A percentile compares a stretch with the other conserved stretches of the same genome.
Conservation (phyloP, 2,797 vertebrate genomes). For the Rallus crepitans region DNA sequence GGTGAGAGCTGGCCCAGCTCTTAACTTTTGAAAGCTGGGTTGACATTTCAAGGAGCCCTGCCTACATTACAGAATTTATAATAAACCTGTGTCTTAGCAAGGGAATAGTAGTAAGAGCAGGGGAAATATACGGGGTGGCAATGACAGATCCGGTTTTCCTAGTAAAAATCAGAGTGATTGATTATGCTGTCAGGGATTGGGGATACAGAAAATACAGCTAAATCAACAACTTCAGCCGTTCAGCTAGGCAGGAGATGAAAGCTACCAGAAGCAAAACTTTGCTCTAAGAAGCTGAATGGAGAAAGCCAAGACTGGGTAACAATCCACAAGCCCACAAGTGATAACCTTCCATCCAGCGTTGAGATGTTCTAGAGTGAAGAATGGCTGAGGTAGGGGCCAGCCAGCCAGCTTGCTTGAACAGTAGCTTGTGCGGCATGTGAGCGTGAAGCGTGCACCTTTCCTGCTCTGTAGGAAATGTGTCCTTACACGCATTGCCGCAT, state of each 20-base stretch:
- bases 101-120: not conserved
- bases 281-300: not conserved
- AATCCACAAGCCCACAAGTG: not conserved
- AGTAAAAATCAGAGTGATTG: not conserved
- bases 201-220: not conserved
- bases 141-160: not conserved
- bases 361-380: not conserved
- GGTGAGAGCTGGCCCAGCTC: not conserved
- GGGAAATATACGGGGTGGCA: rapidly evolving
- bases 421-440: not conserved
- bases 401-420: not conserved
- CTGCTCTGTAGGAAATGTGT: not conserved
- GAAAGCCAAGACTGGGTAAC: not conserved
- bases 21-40: not conserved
- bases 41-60: not conserved
- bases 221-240: not conserved
- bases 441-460: not conserved
- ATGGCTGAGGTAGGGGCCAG: not conserved
- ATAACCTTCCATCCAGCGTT: not conserved
- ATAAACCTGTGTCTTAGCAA: not conserved
- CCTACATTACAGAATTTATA: not conserved
- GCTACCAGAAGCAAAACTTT: not conserved
- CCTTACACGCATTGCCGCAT: not conserved
- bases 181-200: not conserved
- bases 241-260: not conserved